Evolutionary conservation across 1,140 invertebrate species (phyloP), one percentile per base, ranked within the genome.

Genomic region (Drosophila sulfurigaster): DNA sequence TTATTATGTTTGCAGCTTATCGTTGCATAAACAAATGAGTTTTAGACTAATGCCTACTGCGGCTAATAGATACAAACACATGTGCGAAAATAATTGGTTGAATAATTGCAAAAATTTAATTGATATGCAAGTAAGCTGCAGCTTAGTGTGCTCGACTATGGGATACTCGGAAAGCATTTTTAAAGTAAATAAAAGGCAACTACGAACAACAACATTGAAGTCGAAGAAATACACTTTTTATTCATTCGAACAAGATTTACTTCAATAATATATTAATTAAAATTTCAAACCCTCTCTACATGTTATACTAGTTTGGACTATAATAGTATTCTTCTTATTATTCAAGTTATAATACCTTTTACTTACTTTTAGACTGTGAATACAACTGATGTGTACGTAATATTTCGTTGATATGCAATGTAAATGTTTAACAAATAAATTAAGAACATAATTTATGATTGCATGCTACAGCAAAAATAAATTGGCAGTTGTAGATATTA

Each of bases 1-100:
- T 64, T 64, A 41, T 38, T 64, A 30, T 63, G 15, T 51, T 49
- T 35, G 30, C 30, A 20, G 45, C 43, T 60, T 60, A 60, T 46
- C 13, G 28, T 16, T 32, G 45, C 11, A 32, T 48, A 62, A 10
- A 15, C 51, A 54, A 15, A 32, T 54, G 13, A 32, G 16, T 62
- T 46, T n/a, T n/a, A 5, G 10, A 13, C 43, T 8, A 59, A 8
- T 15, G 43, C 25, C 35, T 43, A 15, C 30, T 41, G 32, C 8
- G 0, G 5, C 30, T 38, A 38, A 8, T 25, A 25, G 20, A 38
- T 38, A 7, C 35, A 38, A 20, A 48, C 7, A 10, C 3, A 15
- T 15, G 30, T 13, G n/a, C 5, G 8, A 43, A 30, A 64, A 52
- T 43, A 56, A 45, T 51, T 62, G 66, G 43, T 68, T 64, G 32